Base-by-base conservation (phyloP, 35 echinoderm and acorn worm species). In the Antedon bifida region DNA sequence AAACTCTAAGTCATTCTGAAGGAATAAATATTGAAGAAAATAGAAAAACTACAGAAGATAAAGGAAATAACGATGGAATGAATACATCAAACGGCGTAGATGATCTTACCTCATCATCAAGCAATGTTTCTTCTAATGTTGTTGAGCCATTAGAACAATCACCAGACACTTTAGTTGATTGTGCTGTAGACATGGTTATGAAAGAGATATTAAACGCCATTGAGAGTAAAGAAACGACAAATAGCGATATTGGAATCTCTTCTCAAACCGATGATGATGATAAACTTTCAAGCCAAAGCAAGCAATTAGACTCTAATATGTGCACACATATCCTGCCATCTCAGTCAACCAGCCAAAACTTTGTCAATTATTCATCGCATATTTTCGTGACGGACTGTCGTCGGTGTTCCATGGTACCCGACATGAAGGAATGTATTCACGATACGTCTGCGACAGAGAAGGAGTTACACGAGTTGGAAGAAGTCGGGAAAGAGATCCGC, bases 301-400 rank as follows among this genome's bases (percentile, higher is more conserved):
- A 64, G 51, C 51, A 8, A 64, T 64, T 21, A 64, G 5, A 2
- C 26, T 19, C 9, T 2, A 21, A 64, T 21, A 19, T 11, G 51
- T 64, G 51, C 26, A 64, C 9, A 16, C 51, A 64, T 26, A 64
- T 2, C 19, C 9, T 64, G 3, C 23, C 51, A 16, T 11, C 51
- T 64, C 77, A 30, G 26, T 39, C 32, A 64, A n/a, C 77, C 83
- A 79, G 73, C 82, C 78, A 89, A 34, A 81, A 84, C 38, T 97
- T 97, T 80, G 94, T 97, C 29, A 74, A 97, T 75, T 97, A 89
- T 38, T 92, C 94, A 7, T 89, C 90, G 0, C 90, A 89, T 26
- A 46, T 97, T 11, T 97, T 97, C 75, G 81, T 87, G 32, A 87
- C 39, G 13, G 90, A 97, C 73, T 87, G 83, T 11, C 77, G 79